Percentiles rank a stretch among this genome's conserved stretches.
phyloP scores from a whole-genome alignment of 2,797 vertebrate genomes.

The Mareca strepera region DNA sequence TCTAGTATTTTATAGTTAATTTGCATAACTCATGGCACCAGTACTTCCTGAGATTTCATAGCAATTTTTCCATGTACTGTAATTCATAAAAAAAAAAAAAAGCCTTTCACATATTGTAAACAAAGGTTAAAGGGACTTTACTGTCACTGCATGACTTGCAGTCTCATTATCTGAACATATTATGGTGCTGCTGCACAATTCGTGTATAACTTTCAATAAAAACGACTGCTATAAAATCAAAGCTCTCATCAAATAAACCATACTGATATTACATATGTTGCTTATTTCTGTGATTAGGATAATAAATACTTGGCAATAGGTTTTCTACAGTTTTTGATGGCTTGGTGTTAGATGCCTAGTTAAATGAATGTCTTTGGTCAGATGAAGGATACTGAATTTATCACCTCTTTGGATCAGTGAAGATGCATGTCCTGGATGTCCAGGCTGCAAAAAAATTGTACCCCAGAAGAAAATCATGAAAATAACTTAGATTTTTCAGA shows the following conservation, averaged over 20 bases:
- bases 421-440: rapidly evolving
- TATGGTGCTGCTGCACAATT: background rate
- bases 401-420: background rate
- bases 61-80: background rate
- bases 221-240: background rate
- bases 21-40: conserved; percentile 57
- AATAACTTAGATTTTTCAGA: background rate
- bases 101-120: background rate
- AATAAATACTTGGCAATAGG: background rate
- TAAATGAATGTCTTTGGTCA: background rate
- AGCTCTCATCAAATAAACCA: background rate
- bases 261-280: background rate
- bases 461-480: background rate
- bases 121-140: background rate
- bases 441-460: background rate
- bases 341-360: background rate
- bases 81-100: background rate
- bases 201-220: background rate
- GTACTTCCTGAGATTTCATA: background rate
- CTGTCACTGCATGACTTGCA: background rate
- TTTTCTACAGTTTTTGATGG: background rate
- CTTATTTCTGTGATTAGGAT: background rate
- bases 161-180: background rate
- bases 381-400: background rate
- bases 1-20: conserved; percentile 28